Evolutionary conservation across 2,113 vertebrate species (phyloP).

Genomic region (Telmatochromis sp.): DNA sequence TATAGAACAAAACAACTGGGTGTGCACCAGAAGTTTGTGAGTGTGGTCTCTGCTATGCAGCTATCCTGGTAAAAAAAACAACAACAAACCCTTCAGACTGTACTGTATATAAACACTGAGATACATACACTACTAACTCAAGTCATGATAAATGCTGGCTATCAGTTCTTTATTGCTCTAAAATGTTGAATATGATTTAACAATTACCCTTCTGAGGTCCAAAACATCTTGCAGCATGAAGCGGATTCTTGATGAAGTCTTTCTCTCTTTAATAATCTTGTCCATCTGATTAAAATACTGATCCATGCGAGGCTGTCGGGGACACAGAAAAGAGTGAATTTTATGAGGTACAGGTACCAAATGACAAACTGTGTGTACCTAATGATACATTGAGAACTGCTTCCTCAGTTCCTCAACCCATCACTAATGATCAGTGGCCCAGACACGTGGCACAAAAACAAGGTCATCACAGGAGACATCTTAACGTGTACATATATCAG

Average conservation of each 20-base stretch:
- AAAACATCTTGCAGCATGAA: conserved; percentile 97
- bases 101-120: background rate
- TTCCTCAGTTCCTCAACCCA: conserved; percentile 21
- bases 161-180: background rate
- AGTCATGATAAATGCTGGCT: background rate
- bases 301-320: conserved; percentile 89
- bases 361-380: background rate
- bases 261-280: conserved; percentile 95
- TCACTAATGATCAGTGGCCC: conserved; percentile 27
- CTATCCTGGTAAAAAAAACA: background rate
- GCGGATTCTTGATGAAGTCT: conserved; percentile 93
- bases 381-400: background rate
- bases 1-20: background rate
- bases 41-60: background rate
- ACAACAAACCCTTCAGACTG: rapidly evolving
- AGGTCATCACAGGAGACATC: background rate
- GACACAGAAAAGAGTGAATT: background rate
- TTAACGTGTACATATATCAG: background rate
- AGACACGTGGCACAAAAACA: conserved; percentile 27
- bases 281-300: conserved; percentile 98
- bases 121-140: background rate
- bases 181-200: background rate
- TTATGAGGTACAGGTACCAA: background rate
- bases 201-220: conserved; percentile 83
- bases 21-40: background rate